Evolutionary conservation across 2,797 vertebrate species (phyloP), one percentile per base, ranked within the genome.

Genomic region (Novumbra hubbsi): DNA sequence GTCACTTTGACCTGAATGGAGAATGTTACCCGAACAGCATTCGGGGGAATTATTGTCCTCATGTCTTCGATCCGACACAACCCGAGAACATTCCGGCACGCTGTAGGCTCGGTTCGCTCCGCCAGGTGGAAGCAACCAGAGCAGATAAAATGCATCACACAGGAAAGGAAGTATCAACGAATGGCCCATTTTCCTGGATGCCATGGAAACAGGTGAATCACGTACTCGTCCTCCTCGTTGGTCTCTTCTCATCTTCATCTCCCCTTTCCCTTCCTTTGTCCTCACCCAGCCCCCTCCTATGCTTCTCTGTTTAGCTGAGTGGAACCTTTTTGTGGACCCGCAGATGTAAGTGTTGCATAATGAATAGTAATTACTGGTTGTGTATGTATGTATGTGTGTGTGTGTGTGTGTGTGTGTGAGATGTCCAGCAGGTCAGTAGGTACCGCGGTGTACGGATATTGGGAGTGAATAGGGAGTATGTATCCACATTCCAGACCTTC

Each of bases 51-150:
- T 38, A 3, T 38, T 38, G 34, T 38, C 34, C 34, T 38, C 34
- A 38, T 38, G 34, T 38, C 34, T 7, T 38, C 34, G 8, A 80
- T 79, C 84, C 83, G 81, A 80, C 81, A 84, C 78, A 83, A 74
- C 76, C 75, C 77, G 45, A 70, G 77, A 74, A 71, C 77, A 82
- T 81, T 0, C 62, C 84, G 86, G 88, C 83, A 0, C 69, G 85
- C 87, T 82, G 41, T 74, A 7, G 87, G 87, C 86, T 52, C 67
- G 27, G 78, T 85, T 76, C 77, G 80, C 83, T 81, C 80, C 84
- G 77, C 66, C 77, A 76, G 82, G 81, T 85, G 66, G 71, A 45
- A 45, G 55, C 55, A 60, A 24, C 55, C 55, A 60, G 55, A 60
- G 55, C 55, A 60, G 55, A 27, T 60, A 1, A 60, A 81, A 77